A percentile compares a stretch with the other conserved stretches of the same genome.
Evolutionary conservation across 1,140 invertebrate species (phyloP).

Genomic region (Rhopalosiphum maidis): DNA sequence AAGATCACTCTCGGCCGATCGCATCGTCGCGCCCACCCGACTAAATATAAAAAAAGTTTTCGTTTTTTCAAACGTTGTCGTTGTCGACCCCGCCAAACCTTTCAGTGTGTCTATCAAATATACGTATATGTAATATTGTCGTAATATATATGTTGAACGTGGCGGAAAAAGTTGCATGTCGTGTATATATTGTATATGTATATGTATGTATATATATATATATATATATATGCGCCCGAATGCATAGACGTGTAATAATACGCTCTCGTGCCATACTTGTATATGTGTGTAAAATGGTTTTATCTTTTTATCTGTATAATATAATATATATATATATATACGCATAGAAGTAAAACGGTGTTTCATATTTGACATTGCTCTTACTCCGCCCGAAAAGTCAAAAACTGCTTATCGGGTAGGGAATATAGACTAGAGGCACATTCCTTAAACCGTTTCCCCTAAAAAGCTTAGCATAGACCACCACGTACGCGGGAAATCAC

Average conservation of each 20-base stretch:
- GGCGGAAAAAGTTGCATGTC: background rate
- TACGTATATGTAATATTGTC: background rate
- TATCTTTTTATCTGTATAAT: background rate
- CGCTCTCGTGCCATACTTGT: background rate
- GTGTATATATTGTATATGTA: background rate
- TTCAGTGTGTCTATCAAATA: background rate
- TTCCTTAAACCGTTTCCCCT: constrained; percentile 50
- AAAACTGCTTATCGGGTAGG: constrained; percentile 35
- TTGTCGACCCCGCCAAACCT: background rate
- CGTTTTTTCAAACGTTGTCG: background rate
- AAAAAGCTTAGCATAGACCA: constrained; percentile 46
- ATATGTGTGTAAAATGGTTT: background rate
- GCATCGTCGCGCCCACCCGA: background rate
- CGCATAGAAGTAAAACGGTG: constrained; percentile 43
- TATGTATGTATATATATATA: no score
- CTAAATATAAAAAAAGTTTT: background rate
- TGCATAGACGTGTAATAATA: background rate
- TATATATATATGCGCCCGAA: no score
- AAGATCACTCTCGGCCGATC: constrained; percentile 46
- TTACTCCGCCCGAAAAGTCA: background rate
- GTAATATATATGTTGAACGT: background rate
- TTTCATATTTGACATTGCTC: constrained; percentile 38
- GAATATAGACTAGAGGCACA: constrained; percentile 13
- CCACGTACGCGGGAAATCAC: background rate
- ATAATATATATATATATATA: constrained; percentile 11